Base-by-base conservation (phyloP, 2,888 invertebrate genomes). In the Cataglyphis cursor region DNA sequence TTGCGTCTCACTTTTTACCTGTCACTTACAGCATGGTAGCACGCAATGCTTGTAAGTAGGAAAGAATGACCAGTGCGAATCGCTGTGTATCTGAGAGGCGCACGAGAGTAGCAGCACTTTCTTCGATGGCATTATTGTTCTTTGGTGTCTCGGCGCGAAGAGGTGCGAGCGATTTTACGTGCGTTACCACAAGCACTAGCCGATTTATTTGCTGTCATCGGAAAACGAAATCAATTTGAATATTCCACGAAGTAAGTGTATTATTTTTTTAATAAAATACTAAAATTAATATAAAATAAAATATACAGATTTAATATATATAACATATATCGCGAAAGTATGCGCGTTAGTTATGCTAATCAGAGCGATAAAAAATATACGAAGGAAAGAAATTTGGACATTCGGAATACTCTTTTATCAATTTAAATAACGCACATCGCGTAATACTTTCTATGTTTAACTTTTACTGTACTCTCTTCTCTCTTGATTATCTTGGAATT, bases 71-170 rank as follows among this genome's bases (percentile, higher is more conserved):
- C 31, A 48, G 48, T 31, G 66, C 48, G 70, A 65, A 80, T 80
- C 44, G 83, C 24, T 61, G 59, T 85, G 87, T 86, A 83, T 87
- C 86, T 80, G 44, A 61, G 59, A 35, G 70, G 59, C 44, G 35
- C 41, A 44, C 68, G 41, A 18, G 41, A 18, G 70, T 57, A 44
- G 35, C 44, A 59, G 65, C 78, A 94, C 94, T 94, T 94, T 94
- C 94, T 51, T 51, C n/a, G 2, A 51, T 51, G n/a, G n/a, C n/a
- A 51, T 8, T 8, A 94, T 94, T 94, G 93, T 93, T 93, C 91
- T 92, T 90, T 91, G 90, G 91, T 93, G 88, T 86, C 92, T 91
- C 89, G 81, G 87, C 86, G 90, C 86, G 87, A 92, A 92, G 91
- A 89, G 89, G 90, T 90, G 87, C 80, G 68, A 74, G 62, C 54